Base-by-base conservation (phyloP, 2,113 vertebrate species). In the Barnardius zonarius region DNA sequence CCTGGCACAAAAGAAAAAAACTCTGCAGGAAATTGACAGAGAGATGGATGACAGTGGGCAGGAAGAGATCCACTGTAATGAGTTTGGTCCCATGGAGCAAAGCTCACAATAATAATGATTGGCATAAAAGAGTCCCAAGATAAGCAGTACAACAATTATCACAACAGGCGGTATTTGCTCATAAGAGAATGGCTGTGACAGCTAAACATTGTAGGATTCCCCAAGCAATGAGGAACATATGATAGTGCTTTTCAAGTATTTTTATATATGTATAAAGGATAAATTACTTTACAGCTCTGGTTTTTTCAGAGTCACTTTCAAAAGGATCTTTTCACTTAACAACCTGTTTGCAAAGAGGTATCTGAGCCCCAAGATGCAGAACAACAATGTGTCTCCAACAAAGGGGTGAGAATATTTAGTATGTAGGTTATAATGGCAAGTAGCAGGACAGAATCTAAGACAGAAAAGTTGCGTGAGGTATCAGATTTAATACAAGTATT, bases 21-120 rank as follows among this genome's bases (percentile, higher is more conserved):
- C n/a, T 11, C 68, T 83, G 30, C 51, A 78, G 84, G 78, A 93
- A 62, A 91, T 10, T 88, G 86, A 93, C 74, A 92, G 52, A 31
- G 37, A 95, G 54, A 90, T 83, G 68, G 55, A 95, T 81, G 75
- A 88, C 54, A 54, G 27, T 33, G 44, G 41, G 76, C 48, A 96
- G 39, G 55, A 86, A n/a, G 88, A 84, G 39, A 93, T 61, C 49
- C 70, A 14, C 59, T 41, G 28, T 66, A 70, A 25, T 69, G 63
- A 69, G 62, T 70, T n/a, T 72, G 33, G 69, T 76, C 52, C 73
- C 0, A 0, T 17, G n/a, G 43, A 86, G 86, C 46, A 88, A 82
- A 81, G 48, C 90, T 90, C 43, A 85, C 41, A 66, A 51, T 90
- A 93, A 90, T 73, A 89, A 62, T 75, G 77, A 92, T 7, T 94